Evolutionary conservation across 2,113 vertebrate genomes (phyloP).

Genomic region (Alligator mississippiensis): DNA sequence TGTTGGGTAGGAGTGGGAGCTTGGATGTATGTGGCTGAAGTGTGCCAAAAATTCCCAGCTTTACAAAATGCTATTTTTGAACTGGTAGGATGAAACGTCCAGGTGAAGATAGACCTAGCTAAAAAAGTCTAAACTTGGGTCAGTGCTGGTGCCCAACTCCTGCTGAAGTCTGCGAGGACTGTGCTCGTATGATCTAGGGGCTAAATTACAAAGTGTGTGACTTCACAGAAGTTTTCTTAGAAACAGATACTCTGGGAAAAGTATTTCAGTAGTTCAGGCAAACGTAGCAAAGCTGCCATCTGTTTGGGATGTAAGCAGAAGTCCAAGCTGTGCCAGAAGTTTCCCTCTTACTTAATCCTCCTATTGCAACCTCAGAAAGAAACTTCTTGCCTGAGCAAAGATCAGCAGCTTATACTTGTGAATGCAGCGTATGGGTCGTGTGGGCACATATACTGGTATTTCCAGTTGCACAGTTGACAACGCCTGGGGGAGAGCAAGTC

Average conservation of each 20-base stretch:
- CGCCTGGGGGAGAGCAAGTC: background rate
- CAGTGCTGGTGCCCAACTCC: background rate
- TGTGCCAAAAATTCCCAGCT: background rate
- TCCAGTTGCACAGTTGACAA: background rate
- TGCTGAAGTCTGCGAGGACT: background rate
- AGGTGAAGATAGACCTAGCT: background rate
- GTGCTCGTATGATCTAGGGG: background rate
- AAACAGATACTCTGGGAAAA: background rate
- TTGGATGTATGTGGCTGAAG: background rate
- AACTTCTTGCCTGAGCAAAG: background rate
- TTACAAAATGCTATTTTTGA: background rate
- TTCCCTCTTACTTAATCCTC: background rate
- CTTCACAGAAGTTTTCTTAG: background rate
- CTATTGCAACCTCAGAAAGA: background rate
- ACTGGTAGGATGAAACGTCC: background rate
- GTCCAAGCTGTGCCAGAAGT: background rate
- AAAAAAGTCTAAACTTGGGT: background rate
- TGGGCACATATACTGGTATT: background rate
- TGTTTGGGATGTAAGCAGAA: background rate
- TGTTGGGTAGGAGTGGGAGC: background rate
- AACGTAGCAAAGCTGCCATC: background rate
- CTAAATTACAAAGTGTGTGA: background rate
- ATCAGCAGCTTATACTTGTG: background rate
- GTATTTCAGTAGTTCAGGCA: background rate
- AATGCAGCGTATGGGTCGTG: background rate